Conservation (phyloP, 2,113 vertebrate species). For the Pyrgilauda ruficollis region DNA sequence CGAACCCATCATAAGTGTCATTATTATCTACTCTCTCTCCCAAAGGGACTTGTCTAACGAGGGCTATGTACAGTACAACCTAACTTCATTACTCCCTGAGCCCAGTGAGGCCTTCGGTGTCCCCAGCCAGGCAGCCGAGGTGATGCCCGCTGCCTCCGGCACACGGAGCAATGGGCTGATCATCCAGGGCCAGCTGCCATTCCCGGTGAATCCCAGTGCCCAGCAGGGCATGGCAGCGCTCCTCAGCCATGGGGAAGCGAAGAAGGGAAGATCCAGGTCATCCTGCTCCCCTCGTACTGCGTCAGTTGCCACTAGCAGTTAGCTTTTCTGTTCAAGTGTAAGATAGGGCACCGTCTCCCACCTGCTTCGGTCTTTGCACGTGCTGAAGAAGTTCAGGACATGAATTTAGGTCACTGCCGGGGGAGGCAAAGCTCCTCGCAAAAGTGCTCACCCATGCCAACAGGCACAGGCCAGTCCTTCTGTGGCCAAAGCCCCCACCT, state of each 20-base stretch:
- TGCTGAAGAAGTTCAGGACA: not conserved
- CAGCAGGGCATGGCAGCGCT: not conserved
- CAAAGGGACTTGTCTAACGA: constrained; percentile 60
- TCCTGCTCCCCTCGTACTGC: not conserved
- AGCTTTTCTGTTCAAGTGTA: not conserved
- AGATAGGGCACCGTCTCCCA: not conserved
- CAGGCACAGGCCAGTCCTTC: not conserved
- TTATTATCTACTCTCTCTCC: constrained; percentile 28
- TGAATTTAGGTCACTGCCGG: not conserved
- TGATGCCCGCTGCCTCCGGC: not conserved
- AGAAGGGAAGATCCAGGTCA: not conserved
- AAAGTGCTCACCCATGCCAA: not conserved
- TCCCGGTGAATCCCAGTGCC: rapidly evolving
- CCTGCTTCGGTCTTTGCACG: not conserved
- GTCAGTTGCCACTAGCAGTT: not conserved
- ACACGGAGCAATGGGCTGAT: not conserved
- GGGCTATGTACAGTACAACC: constrained; percentile 61
- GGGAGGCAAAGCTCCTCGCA: not conserved
- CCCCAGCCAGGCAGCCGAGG: not conserved
- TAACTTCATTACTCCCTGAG: not conserved
- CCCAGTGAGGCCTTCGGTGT: not conserved
- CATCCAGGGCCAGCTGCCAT: not conserved
- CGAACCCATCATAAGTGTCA: not conserved
- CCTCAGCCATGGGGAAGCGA: rapidly evolving
- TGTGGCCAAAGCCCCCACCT: not conserved